Conservation (phyloP, 1,140 invertebrate genomes). For the Yoshiicerus persimilis region DNA sequence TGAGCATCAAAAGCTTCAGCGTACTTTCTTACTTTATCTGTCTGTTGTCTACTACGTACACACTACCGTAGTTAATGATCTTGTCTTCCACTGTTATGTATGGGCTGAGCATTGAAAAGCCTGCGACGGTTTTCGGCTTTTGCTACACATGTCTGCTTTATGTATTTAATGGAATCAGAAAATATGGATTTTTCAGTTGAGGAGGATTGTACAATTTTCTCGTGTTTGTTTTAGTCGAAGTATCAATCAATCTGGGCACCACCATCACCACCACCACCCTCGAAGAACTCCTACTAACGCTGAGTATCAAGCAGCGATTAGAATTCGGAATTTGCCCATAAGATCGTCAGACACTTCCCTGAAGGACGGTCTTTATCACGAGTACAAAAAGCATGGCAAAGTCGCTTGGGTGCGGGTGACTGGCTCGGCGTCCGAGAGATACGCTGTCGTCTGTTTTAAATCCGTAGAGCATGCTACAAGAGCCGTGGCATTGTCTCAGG, state of each 20-base stretch:
- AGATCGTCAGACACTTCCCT: constrained; percentile 69
- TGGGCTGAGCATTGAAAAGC: not conserved
- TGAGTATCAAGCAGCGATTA: constrained; percentile 70
- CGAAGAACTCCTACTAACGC: constrained; percentile 51
- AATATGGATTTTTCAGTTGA: not conserved
- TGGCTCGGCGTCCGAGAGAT: constrained; percentile 76
- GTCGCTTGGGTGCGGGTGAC: constrained; percentile 91
- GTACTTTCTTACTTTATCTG: not conserved
- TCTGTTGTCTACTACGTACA: too few species aligned
- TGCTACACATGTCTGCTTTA: not conserved
- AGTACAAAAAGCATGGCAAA: constrained; percentile 98
- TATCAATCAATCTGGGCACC: constrained; percentile 28
- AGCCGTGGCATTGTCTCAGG: constrained; percentile 90
- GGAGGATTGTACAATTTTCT: not conserved
- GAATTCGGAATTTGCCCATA: constrained; percentile 84
- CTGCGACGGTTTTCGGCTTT: not conserved
- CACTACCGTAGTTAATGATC: not conserved
- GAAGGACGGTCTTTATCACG: constrained; percentile 95
- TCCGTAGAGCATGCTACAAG: constrained; percentile 95
- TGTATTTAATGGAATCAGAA: not conserved
- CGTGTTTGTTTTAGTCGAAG: constrained; percentile 37
- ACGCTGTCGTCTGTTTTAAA: constrained; percentile 91
- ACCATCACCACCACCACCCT: constrained; percentile 47
- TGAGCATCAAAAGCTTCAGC: not conserved
- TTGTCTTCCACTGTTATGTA: not conserved